Conservation (phyloP, 2,113 vertebrate species). For the Rhinogobius similis region DNA sequence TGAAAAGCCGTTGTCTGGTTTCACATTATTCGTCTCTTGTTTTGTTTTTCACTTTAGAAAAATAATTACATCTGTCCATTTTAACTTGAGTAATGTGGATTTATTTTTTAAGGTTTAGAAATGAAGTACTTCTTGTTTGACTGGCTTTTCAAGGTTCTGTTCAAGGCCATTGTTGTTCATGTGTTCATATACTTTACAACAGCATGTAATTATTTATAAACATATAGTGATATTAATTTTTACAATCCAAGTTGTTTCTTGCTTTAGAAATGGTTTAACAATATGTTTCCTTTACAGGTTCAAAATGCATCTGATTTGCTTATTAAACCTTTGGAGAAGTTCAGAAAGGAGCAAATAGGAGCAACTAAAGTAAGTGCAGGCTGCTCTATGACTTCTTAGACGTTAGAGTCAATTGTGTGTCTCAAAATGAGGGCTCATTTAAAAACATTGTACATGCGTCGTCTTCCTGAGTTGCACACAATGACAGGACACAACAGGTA, state of each 20-base stretch:
- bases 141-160: constrained; percentile 31
- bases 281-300: constrained; percentile 75
- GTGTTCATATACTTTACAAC: too few relatives aligned
- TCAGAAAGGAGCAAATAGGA: constrained; percentile 94
- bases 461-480: background rate
- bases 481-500: constrained; percentile 14
- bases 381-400: background rate
- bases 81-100: background rate
- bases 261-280: background rate
- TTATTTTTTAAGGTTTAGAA: background rate
- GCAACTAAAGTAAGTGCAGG: constrained; percentile 87
- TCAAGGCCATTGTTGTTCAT: background rate
- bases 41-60: background rate
- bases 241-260: too few relatives aligned
- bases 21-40: background rate
- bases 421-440: background rate
- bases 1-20: background rate
- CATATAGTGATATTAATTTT: background rate
- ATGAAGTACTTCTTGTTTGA: constrained; percentile 26
- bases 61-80: background rate
- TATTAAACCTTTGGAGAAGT: constrained; percentile 95
- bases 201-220: background rate
- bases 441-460: background rate
- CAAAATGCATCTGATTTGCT: constrained; percentile 94
- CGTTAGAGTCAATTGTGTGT: background rate